Evolutionary conservation across 2,888 invertebrate genomes (phyloP).

Genomic region (Chloromyia formosa): DNA sequence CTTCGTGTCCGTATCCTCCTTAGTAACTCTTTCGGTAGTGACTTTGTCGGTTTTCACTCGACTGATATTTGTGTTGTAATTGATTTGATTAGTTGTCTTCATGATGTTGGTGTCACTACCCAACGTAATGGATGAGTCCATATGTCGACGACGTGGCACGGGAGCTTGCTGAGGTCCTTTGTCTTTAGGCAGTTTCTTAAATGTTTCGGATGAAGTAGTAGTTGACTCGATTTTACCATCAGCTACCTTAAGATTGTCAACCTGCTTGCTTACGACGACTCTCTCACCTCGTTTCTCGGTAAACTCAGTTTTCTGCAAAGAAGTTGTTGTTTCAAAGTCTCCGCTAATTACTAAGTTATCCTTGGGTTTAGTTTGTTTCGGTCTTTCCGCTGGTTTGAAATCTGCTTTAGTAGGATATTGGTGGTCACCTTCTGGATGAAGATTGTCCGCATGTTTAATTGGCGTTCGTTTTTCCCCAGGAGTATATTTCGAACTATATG

Average conservation of each 20-base stretch:
- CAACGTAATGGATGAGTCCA: slow-evolving; percentile 73
- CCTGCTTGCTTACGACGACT: slow-evolving; percentile 44
- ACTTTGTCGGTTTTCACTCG: slow-evolving; percentile 60
- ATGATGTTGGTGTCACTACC: slow-evolving; percentile 68
- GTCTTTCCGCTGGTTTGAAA: slow-evolving; percentile 63
- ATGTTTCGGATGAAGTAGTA: slow-evolving; percentile 67
- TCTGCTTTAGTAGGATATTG: slow-evolving; percentile 57
- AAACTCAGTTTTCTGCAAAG: slow-evolving; percentile 64
- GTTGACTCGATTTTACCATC: slow-evolving; percentile 67
- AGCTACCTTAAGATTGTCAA: slow-evolving; percentile 65
- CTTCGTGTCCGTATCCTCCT: slow-evolving; percentile 61
- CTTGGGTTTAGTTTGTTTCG: slow-evolving; percentile 64
- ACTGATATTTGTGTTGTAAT: slow-evolving; percentile 67
- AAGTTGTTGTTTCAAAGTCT: slow-evolving; percentile 55
- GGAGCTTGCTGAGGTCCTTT: slow-evolving; percentile 54
- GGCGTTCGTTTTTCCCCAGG: slow-evolving; percentile 62
- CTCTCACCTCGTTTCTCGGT: slow-evolving; percentile 67
- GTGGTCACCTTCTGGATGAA: slow-evolving; percentile 60
- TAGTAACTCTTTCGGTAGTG: slow-evolving; percentile 56
- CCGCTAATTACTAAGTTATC: slow-evolving; percentile 66
- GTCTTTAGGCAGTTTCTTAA: slow-evolving; percentile 65
- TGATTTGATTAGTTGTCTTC: slow-evolving; percentile 70
- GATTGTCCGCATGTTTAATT: slow-evolving; percentile 57
- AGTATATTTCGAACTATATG: slow-evolving; percentile 54
- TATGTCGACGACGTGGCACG: slow-evolving; percentile 69